Percentiles rank a stretch among this genome's conserved stretches.
phyloP scores from a whole-genome alignment of 2,113 vertebrate genomes.

The Triplophysa siluroides region DNA sequence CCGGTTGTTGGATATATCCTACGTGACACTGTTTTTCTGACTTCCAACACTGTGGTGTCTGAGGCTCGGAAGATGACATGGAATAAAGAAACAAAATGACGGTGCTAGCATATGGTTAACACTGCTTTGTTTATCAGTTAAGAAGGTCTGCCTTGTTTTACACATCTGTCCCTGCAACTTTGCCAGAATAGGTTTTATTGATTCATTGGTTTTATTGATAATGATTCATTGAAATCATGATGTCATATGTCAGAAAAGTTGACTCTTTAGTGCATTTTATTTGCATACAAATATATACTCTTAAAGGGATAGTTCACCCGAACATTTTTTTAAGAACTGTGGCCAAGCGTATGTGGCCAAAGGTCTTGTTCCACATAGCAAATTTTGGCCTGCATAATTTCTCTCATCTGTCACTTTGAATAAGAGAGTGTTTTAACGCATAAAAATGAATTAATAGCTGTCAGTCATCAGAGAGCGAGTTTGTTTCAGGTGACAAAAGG shows the following conservation, averaged over 20 bases:
- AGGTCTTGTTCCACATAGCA: no score
- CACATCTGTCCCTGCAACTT: background rate
- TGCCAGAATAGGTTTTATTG: no score
- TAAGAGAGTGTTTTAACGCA: background rate
- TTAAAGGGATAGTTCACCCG: no score
- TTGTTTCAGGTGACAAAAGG: background rate
- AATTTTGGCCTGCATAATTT: no score
- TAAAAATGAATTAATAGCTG: background rate
- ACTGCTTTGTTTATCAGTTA: background rate
- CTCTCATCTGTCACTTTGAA: no score
- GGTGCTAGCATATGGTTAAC: background rate
- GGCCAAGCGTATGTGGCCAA: background rate
- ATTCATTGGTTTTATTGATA: no score
- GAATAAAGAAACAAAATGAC: background rate
- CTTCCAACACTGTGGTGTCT: no score
- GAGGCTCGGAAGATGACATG: no score
- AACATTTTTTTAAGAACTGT: no score
- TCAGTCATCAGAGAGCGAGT: background rate
- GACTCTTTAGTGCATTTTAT: background rate
- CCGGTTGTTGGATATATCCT: no score
- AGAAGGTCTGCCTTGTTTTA: no score
- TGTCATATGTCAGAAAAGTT: background rate
- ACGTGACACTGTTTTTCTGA: no score
- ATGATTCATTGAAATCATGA: background rate
- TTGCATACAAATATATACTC: background rate